Base-by-base conservation (phyloP, 2,797 vertebrate species). In the Crenuchus spilurus region DNA sequence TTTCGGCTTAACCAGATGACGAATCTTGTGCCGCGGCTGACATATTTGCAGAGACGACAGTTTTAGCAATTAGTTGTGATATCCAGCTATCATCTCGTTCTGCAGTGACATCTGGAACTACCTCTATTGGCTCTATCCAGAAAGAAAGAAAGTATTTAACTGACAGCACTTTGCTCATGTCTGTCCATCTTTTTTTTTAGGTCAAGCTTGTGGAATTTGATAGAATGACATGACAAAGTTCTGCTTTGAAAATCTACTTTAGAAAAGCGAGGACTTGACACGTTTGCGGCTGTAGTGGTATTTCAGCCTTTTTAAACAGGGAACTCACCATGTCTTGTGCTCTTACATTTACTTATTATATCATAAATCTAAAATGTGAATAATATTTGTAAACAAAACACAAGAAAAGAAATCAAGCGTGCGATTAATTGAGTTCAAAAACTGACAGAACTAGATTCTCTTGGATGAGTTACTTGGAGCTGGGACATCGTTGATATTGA, bases 131-230 rank as follows among this genome's bases (percentile, higher is more conserved):
- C 10, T 57, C 51, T 57, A 30, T 13, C 18, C 39, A 55, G 33
- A 39, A 70, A 26, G 24, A 57, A 22, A 44, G 52, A 33, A 55
- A 31, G 46, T 33, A 46, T 49, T 41, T 48, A n/a, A 48, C 46
- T 48, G 42, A 49, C 31, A 49, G 31, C 18, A 31, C 16, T 33
- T 42, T 28, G 26, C 39, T 64, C 41, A 1, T 44, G 39, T 65
- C n/a, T n/a, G 41, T 48, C 62, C 7, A 26, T 61, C 16, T 3
- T 10, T 48, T 10, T 61, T 22, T 60, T 62, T 51, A 28, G 13
- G 6, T 37, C 31, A 18, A 24, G 46, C 1, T 6, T 46, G 26
- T 42, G 35, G n/a, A 35, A 22, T 26, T 60, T 60, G 30, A 14
- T 37, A 60, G n/a, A 44, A 37, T 46, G 11, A 66, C 14, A 49